Percentiles rank a stretch among this genome's conserved stretches.
phyloP scores from a whole-genome alignment of 2,113 vertebrate genomes.

The Anguilla rostrata region DNA sequence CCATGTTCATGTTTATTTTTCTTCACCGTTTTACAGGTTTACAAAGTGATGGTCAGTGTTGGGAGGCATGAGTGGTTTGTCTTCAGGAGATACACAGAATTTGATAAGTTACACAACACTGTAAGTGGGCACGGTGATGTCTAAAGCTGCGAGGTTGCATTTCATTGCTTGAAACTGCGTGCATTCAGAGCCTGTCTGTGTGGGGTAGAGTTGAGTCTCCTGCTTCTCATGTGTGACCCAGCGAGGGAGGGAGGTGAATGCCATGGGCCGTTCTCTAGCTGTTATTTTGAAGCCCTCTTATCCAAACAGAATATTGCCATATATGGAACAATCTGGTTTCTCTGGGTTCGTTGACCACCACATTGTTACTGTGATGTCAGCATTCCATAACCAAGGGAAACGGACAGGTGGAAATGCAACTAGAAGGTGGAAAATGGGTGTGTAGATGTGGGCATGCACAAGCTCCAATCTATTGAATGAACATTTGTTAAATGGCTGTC shows the following conservation, averaged over 20 bases:
- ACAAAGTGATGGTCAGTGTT: constrained; percentile 93
- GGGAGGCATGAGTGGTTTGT: constrained; percentile 95
- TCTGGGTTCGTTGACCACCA: not conserved
- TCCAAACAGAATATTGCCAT: not conserved
- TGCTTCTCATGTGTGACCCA: not conserved
- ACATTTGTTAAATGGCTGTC: not conserved
- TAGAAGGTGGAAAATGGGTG: not conserved
- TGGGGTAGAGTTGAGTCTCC: not conserved
- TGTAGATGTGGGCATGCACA: not conserved
- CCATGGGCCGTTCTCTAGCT: not conserved
- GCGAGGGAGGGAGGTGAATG: no score
- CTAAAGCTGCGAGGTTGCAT: not conserved
- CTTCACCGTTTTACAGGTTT: constrained; percentile 75
- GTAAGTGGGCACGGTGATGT: constrained; percentile 73
- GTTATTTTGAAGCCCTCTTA: not conserved
- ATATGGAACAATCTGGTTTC: not conserved
- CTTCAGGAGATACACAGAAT: constrained; percentile 93
- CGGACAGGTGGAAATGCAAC: not conserved
- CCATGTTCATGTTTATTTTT: not conserved
- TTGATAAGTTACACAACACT: constrained; percentile 95
- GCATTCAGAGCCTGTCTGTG: not conserved
- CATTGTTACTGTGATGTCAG: not conserved
- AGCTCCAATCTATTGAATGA: not conserved
- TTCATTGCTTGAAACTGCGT: not conserved
- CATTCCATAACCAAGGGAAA: not conserved